A percentile compares a stretch with the other conserved stretches of the same genome.
phyloP scores from a whole-genome alignment of 2,888 invertebrate genomes.

The Lepeophtheirus nordmannii region DNA sequence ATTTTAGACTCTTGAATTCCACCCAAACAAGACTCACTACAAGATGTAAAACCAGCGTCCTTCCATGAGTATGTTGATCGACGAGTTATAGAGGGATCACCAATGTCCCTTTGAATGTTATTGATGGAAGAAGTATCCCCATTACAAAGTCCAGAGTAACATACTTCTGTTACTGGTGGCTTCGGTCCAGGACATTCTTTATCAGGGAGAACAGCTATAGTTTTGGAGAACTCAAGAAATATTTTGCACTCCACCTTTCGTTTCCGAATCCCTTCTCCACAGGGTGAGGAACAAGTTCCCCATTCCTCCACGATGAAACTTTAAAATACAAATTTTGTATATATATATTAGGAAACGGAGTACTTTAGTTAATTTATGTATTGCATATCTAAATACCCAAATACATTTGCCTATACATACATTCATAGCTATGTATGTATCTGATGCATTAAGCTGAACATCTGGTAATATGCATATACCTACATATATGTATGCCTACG shows the following conservation, averaged over 20 bases:
- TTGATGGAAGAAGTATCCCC: conserved; percentile 21
- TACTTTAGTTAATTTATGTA: too few species aligned
- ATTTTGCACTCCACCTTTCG: conserved; percentile 86
- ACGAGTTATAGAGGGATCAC: conserved; percentile 40
- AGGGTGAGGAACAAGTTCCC: conserved; percentile 78
- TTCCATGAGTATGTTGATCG: conserved; percentile 69
- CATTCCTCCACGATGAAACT: conserved; percentile 85
- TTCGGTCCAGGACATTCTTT: conserved; percentile 57
- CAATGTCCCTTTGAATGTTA: conserved; percentile 19
- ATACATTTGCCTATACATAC: too few species aligned
- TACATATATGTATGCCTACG: too few species aligned
- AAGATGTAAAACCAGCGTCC: conserved; percentile 74
- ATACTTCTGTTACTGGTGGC: conserved; percentile 6
- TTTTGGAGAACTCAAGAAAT: conserved; percentile 75
- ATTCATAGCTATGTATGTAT: too few species aligned
- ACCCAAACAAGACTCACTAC: conserved; percentile 84
- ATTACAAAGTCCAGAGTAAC: conserved; percentile 15
- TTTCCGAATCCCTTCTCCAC: conserved; percentile 78
- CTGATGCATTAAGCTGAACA: too few species aligned
- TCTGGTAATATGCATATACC: too few species aligned
- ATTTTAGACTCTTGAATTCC: conserved; percentile 68
- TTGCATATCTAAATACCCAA: not conserved
- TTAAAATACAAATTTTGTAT: conserved; percentile 28
- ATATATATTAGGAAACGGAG: too few species aligned
- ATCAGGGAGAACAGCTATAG: conserved; percentile 71